Conservation (phyloP, 1,140 invertebrate species). For the Drosophila mauritiana region DNA sequence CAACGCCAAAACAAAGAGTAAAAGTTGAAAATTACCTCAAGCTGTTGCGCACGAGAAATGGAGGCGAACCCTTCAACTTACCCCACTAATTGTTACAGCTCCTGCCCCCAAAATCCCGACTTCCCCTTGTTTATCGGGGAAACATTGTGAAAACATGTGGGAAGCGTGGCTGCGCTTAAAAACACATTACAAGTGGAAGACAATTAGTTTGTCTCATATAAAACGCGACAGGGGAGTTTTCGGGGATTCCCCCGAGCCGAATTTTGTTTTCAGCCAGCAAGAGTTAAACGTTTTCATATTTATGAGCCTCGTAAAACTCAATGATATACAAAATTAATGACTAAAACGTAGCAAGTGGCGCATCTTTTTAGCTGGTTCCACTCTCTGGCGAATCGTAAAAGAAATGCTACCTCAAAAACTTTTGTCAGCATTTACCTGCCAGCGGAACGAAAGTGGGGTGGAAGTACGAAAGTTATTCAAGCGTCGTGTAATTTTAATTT, state of each 20-base stretch:
- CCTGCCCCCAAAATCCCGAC: conserved; percentile 4
- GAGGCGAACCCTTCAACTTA: conserved; percentile 19
- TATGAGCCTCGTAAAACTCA: conserved; percentile 84
- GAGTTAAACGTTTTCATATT: conserved; percentile 84
- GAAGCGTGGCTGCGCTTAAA: conserved; percentile 75
- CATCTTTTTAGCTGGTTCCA: conserved; percentile 50
- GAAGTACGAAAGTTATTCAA: conserved; percentile 47
- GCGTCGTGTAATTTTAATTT: conserved; percentile 82
- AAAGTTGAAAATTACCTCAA: conserved; percentile 83
- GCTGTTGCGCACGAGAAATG: conserved; percentile 66
- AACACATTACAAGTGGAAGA: conserved; percentile 79
- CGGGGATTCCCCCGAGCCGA: neutral
- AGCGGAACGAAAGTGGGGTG: conserved; percentile 5
- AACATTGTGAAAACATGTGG: conserved; percentile 81
- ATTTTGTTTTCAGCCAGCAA: conserved; percentile 38
- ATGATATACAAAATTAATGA: conserved; percentile 84
- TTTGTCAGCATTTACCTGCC: conserved; percentile 61
- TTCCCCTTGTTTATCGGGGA: conserved; percentile 61
- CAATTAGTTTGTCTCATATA: conserved; percentile 83
- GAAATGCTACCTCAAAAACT: conserved; percentile 78
- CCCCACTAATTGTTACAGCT: conserved; percentile 28
- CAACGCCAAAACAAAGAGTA: conserved; percentile 57
- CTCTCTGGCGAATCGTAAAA: conserved; percentile 78
- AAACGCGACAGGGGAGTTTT: conserved; percentile 3
- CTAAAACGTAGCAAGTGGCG: conserved; percentile 71